Evolutionary conservation across 2,888 invertebrate species (phyloP), one percentile per base, ranked within the genome.

Genomic region (Fissipunctia ypsillon): DNA sequence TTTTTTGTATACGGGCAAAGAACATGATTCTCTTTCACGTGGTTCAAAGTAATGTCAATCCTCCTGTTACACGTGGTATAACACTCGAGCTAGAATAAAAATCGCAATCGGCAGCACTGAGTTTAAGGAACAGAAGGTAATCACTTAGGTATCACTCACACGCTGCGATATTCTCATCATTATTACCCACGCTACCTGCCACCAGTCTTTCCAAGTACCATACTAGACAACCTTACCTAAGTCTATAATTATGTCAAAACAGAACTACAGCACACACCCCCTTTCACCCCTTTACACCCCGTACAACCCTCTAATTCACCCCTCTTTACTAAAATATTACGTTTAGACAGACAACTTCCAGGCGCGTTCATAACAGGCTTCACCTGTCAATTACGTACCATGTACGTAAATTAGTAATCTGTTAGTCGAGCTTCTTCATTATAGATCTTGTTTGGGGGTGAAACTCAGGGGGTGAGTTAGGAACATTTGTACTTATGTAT

Each of bases 321-420:
- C 81, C 71, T 45, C 54, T 19, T 69, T 73, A 72, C 57, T 73
- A 38, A 73, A 82, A 69, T 66, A 82, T 73, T 78, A 69, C 69
- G 31, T 64, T 80, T 69, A 82, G 57, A 78, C 69, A 78, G 81
- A 57, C 50, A 75, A 77, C 63, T 67, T 81, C 60, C 72, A 54
- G 48, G 48, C 52, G 50, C 64, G 81, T 57, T 61, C 59, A 57
- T 83, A 80, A 83, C 77, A 70, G 67, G 78, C 71, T 61, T 81
- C 84, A 73, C 74, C 72, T 83, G 84, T 81, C 85, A 85, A 84
- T 84, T 84, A 85, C 25, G n/a, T 25, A 41, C 38, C 43, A 22
- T 70, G 73, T 69, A 48, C 65, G 59, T 83, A 76, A 84, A 84
- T 84, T 81, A 85, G 76, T 78, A 80, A 83, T 83, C 74, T 73